Evolutionary conservation across 1,140 invertebrate species (phyloP), one percentile per base, ranked within the genome.

Genomic region (Drosophila trapezifrons): DNA sequence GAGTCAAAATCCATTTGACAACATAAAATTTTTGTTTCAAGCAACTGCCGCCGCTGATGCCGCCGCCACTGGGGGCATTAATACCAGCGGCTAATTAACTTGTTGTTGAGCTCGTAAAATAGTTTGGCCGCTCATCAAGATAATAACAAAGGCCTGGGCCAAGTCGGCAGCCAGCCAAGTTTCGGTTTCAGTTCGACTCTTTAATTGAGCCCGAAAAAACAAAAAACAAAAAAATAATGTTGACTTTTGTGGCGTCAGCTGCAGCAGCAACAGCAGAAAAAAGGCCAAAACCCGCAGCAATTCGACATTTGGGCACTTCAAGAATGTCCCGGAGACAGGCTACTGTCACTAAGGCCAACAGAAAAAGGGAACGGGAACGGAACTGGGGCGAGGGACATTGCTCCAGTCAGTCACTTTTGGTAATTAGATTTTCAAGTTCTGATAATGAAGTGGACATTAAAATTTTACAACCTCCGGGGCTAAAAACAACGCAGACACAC

Each of bases 51-150:
- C 46, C 25, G 55, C 22, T 37, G 45, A 49, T 22, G 47, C 55
- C 58, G 46, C 55, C 58, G 67, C 40, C 60, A 75, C 49, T 57
- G 55, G 56, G 74, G 62, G 72, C 79, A 66, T 76, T 86, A 87
- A 86, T 86, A 66, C 80, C 80, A 69, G 75, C 63, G 84, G 80
- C 84, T 89, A 89, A 89, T 89, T 89, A 89, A 89, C 85, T 89
- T 89, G 85, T 89, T 89, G 85, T 78, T 83, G 85, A 89, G 84
- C 84, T 89, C 84, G 80, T 89, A 89, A 89, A 89, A 89, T 89
- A 89, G 84, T 89, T 84, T 86, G 84, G 83, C 37, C 83, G 83
- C 83, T 86, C 83, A 86, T 86, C 83, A 86, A 86, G 83, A 86
- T 86, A 86, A 87, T 86, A 86, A 87, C 80, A 89, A 87, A 87